phyloP scores from a whole-genome alignment of 2,888 invertebrate species.

The Steinernema carpocapsae region DNA sequence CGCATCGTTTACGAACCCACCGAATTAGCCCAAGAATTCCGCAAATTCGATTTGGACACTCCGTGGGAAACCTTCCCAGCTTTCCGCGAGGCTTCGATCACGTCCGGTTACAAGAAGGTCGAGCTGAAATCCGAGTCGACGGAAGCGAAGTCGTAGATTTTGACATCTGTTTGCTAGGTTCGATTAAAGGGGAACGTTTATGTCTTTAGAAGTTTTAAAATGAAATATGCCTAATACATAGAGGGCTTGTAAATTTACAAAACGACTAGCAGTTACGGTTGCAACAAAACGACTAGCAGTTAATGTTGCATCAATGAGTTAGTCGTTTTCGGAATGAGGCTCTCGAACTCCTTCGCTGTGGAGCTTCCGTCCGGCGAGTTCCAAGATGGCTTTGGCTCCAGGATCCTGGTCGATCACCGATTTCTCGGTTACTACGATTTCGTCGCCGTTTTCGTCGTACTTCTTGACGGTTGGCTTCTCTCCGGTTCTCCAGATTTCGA shows the following conservation, averaged over 20 bases:
- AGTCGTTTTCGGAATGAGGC: conserved; percentile 58
- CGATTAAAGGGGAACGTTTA: conserved; percentile 17
- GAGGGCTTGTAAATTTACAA: not conserved
- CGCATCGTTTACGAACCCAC: conserved; percentile 94
- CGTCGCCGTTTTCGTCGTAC: conserved; percentile 46
- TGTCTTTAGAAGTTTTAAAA: not conserved
- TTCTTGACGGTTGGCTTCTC: conserved; percentile 45
- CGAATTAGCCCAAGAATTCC: conserved; percentile 95
- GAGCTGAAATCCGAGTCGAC: conserved; percentile 41
- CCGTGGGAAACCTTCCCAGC: conserved; percentile 98
- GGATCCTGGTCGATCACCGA: conserved; percentile 73
- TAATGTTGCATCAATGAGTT: not conserved
- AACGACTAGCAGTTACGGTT: not conserved
- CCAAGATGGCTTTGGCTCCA: conserved; percentile 83
- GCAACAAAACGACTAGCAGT: not conserved
- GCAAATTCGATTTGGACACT: conserved; percentile 91
- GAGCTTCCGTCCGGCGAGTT: conserved; percentile 81
- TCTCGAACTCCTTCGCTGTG: conserved; percentile 82
- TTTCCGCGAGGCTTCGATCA: conserved; percentile 63
- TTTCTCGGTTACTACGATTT: conserved; percentile 38
- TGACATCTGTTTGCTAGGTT: conserved; percentile 20
- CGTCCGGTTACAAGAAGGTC: conserved; percentile 55
- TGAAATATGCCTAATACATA: not conserved
- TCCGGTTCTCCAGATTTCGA: conserved; percentile 56
- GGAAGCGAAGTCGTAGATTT: conserved; percentile 35